Base-by-base conservation (phyloP, 1,140 invertebrate species). In the Trichonephila clavata region DNA sequence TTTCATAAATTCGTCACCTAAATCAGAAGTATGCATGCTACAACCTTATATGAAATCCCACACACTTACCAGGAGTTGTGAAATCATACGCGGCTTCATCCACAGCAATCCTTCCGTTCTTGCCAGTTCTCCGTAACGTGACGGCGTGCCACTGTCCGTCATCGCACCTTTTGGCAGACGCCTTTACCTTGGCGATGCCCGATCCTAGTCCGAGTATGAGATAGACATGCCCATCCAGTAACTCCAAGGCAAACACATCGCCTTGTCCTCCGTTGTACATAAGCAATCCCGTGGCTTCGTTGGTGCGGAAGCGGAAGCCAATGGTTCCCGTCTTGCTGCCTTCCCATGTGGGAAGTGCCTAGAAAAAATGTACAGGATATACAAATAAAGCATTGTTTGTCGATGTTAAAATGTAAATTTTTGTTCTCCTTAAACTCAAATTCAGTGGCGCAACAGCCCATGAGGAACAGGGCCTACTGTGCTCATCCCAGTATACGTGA, bases 71-170 rank as follows among this genome's bases (percentile, higher is more conserved):
- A 94, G 97, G 97, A 21, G 98, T 98, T 92, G 97, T 97, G 95
- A 99, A 99, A 95, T 99, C 98, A n/a, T 97, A 97, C 93, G 97
- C 97, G n/a, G 97, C 97, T 1, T 97, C 97, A 96, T 99, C 98
- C 0, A 99, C 98, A 18, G 97, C 98, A 24, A 99, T 97, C 93
- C 97, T 97, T 7, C 98, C 98, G 65, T 98, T 97, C 94, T 97
- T 96, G 20, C 97, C 98, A 92, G 97, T 97, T 91, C 98, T 96
- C 90, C 97, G 96, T 92, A 99, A 95, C 13, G 97, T 97, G 2
- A 99, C 97, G 95, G 98, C 97, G 95, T 99, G 99, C 98, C 98
- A 99, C 60, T 97, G 97, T 0, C 98, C 98, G 95, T 99, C 98
- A 95, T 99, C 98, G 0, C 99, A 97, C 61, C 97, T 96, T 77